Conservation (phyloP, 2,797 vertebrate species). For the Dallia pectoralis region DNA sequence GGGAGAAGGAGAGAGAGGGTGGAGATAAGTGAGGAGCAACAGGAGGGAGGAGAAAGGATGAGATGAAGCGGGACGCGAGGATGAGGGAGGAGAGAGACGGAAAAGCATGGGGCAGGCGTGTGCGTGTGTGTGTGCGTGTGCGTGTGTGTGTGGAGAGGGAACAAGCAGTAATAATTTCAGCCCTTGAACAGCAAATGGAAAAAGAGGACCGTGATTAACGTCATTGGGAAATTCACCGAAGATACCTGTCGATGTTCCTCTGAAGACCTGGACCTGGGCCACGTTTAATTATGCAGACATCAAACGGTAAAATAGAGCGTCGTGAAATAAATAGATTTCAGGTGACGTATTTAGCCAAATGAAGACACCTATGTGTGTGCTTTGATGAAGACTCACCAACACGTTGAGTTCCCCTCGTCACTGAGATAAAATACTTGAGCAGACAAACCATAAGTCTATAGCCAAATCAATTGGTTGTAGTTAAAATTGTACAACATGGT, state of each 20-base stretch:
- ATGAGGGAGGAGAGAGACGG: not conserved
- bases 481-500: too few species aligned
- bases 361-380: not conserved
- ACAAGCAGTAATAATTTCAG: constrained; percentile 56
- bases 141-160: not conserved
- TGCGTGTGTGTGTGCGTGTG: constrained; percentile 3
- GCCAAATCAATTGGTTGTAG: not conserved
- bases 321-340: not conserved
- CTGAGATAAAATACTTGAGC: not conserved
- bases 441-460: not conserved
- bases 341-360: not conserved
- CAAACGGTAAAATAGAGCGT: not conserved
- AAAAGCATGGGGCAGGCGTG: not conserved
- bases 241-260: constrained; percentile 50
- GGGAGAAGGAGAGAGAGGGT: constrained; percentile 21
- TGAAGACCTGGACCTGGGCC: constrained; percentile 36
- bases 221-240: constrained; percentile 53
- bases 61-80: not conserved
- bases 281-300: not conserved
- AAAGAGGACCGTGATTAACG: constrained; percentile 64
- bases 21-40: not conserved
- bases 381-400: not conserved
- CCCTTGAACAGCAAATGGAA: constrained; percentile 73
- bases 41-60: not conserved
- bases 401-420: not conserved